Conservation (phyloP, 2,113 vertebrate genomes). For the Megaceryle maxima region DNA sequence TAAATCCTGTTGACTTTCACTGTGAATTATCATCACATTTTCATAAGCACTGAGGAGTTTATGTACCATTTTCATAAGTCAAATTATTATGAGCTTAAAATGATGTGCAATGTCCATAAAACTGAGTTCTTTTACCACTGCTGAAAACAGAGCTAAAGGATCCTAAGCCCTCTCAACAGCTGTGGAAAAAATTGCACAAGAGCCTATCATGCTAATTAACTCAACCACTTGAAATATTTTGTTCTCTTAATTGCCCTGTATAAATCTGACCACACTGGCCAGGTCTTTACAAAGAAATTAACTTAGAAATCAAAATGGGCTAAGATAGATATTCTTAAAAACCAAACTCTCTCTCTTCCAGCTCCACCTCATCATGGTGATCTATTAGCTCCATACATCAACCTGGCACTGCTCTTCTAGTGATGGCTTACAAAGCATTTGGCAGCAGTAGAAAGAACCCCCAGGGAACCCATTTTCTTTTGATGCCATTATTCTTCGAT, state of each 20-base stretch:
- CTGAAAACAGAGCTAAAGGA: not conserved
- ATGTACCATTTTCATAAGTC: not conserved
- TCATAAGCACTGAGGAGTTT: not conserved
- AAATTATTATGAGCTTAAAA: not conserved
- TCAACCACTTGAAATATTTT: not conserved
- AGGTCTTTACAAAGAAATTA: not conserved
- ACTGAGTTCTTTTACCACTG: not conserved
- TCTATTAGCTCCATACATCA: not conserved
- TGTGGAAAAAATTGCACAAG: not conserved
- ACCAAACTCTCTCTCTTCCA: not conserved
- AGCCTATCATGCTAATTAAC: not conserved
- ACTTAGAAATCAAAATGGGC: not conserved
- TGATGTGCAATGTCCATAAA: not conserved
- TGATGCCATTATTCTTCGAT: not conserved
- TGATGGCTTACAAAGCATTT: not conserved
- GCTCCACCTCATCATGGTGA: not conserved
- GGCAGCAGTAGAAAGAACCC: not conserved
- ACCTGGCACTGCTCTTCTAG: not conserved
- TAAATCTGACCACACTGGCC: not conserved
- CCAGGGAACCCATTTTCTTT: not conserved
- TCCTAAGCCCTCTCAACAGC: not conserved
- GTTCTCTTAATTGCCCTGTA: not conserved
- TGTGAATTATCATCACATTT: not conserved
- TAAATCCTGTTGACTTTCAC: slow-evolving; percentile 23
- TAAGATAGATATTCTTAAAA: not conserved